Evolutionary conservation across 2,888 invertebrate genomes (phyloP).

Genomic region (Tachina grossa): DNA sequence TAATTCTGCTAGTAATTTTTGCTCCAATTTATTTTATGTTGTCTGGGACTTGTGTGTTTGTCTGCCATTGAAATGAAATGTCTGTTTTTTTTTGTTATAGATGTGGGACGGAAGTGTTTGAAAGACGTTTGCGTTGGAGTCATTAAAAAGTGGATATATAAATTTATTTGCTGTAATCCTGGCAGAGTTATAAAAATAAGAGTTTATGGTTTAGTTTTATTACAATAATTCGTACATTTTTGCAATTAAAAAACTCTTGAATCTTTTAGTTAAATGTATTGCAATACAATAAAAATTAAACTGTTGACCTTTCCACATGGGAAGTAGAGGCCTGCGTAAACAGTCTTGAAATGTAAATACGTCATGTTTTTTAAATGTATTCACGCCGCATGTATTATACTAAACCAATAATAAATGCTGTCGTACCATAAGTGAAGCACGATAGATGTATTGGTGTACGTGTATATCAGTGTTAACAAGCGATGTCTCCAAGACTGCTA

Average conservation of each 20-base stretch:
- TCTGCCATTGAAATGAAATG: not conserved
- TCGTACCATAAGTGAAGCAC: too few relatives aligned
- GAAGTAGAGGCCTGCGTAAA: too few relatives aligned
- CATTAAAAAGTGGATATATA: constrained; percentile 27
- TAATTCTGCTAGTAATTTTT: constrained; percentile 20
- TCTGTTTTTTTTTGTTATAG: not conserved
- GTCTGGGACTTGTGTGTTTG: not conserved
- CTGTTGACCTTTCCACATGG: too few relatives aligned
- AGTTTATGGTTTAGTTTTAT: not conserved
- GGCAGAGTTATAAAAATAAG: constrained; percentile 7
- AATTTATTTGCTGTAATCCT: constrained; percentile 6
- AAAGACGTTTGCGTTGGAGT: constrained; percentile 12
- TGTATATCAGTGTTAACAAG: too few relatives aligned
- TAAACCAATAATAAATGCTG: too few relatives aligned
- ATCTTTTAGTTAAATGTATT: too few relatives aligned
- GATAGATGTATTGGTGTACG: too few relatives aligned
- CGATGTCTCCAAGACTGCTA: too few relatives aligned
- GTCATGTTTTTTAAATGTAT: too few relatives aligned
- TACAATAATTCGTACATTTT: constrained; percentile 3
- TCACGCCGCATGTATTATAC: too few relatives aligned
- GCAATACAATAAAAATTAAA: too few relatives aligned
- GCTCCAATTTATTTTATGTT: constrained; percentile 9
- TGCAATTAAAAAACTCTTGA: not conserved
- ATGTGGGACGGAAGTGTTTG: not conserved
- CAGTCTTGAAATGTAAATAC: too few relatives aligned